phyloP scores from a whole-genome alignment of 1,140 invertebrate genomes.

The Drosophila rhopaloa region DNA sequence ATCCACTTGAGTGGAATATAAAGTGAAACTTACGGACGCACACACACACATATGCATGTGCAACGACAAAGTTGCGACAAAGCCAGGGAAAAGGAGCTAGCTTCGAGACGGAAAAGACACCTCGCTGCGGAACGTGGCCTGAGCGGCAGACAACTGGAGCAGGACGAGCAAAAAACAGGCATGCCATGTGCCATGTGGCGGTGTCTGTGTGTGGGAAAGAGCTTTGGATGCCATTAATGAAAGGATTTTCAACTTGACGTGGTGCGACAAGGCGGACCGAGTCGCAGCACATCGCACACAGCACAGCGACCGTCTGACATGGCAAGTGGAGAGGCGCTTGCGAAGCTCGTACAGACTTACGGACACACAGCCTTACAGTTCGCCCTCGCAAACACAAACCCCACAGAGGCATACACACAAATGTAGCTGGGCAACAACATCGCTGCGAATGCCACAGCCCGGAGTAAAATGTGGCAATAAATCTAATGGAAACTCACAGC shows the following conservation, averaged over 20 bases:
- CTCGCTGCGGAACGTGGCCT: conserved; percentile 38
- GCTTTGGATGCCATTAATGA: conserved; percentile 70
- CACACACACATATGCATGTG: conserved; percentile 6
- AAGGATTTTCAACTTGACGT: conserved; percentile 71
- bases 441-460: conserved; percentile 66
- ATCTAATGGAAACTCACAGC: conserved; percentile 77
- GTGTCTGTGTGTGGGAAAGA: conserved; percentile 36
- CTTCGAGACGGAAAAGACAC: conserved; percentile 38
- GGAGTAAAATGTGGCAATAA: conserved; percentile 82
- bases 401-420: conserved; percentile 41
- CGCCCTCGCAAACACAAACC: conserved; percentile 40
- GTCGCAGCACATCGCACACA: conserved; percentile 16
- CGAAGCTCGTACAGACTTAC: conserved; percentile 14
- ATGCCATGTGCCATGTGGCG: conserved; percentile 11
- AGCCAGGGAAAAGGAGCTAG: conserved; percentile 33
- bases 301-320: conserved; percentile 34
- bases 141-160: conserved; percentile 41
- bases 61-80: conserved; percentile 55
- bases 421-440: conserved; percentile 53
- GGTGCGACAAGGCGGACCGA: conserved; percentile 45
- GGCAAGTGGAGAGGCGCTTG: conserved; percentile 53
- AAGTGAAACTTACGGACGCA: conserved; percentile 41
- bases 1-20: conserved; percentile 58
- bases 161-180: conserved; percentile 42
- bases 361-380: conserved; percentile 7